phyloP scores from a whole-genome alignment of 2,113 vertebrate genomes.

The Lanius collurio region DNA sequence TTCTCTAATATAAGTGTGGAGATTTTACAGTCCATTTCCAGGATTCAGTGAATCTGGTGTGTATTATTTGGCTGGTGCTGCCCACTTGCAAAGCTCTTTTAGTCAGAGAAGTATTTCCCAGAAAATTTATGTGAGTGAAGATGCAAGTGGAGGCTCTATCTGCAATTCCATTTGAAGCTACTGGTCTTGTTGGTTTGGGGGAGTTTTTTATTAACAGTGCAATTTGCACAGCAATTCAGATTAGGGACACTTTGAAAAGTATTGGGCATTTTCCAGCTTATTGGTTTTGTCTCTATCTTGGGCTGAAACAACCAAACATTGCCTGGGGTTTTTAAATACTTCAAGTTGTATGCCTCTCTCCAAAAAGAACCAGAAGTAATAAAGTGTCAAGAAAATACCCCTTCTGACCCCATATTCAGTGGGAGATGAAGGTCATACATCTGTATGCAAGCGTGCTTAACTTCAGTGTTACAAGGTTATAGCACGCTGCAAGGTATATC shows the following conservation, averaged over 20 bases:
- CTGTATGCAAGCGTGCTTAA: neutral
- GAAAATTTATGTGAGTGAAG: neutral
- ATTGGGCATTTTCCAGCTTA: neutral
- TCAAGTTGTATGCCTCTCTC: neutral
- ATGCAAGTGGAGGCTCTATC: neutral
- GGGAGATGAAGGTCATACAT: neutral
- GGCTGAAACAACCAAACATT: neutral
- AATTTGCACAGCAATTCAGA: neutral
- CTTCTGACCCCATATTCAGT: neutral
- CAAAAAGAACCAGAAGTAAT: neutral
- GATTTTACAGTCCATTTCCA: neutral
- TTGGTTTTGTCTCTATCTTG: neutral
- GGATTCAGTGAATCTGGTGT: neutral
- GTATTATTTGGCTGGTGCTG: neutral
- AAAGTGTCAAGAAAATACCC: neutral
- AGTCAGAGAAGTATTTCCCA: neutral
- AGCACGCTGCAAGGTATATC: neutral
- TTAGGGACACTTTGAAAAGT: neutral
- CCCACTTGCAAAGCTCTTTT: neutral
- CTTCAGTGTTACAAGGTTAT: neutral
- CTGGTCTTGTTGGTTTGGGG: neutral
- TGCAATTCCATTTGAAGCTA: neutral
- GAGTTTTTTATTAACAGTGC: neutral
- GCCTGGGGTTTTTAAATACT: neutral
- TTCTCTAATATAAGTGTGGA: neutral